Conservation (phyloP, 2,888 invertebrate species). For the Rambutsinella grinnellia region DNA sequence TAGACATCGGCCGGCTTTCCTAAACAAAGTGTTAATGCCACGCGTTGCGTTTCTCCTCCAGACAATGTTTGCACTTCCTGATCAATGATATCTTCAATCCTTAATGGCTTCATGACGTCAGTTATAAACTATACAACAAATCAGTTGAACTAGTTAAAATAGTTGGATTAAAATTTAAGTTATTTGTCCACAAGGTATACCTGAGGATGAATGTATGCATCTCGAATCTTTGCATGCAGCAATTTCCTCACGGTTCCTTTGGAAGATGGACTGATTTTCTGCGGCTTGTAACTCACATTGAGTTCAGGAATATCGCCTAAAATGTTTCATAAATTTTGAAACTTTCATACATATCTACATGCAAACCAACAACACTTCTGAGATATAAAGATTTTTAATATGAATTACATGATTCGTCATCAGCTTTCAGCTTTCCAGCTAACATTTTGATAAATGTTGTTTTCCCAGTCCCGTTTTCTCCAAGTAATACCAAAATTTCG, state of each 20-base stretch:
- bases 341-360: neutral
- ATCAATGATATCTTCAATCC: conserved; percentile 97
- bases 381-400: no score
- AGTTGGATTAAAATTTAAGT: conserved; percentile 11
- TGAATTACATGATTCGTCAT: conserved; percentile 79
- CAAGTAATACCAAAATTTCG: conserved; percentile 95
- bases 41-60: conserved; percentile 98
- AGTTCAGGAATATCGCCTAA: conserved; percentile 85
- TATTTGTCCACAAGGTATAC: no score
- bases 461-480: conserved; percentile 99
- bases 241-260: conserved; percentile 92
- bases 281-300: conserved; percentile 99
- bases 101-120: conserved; percentile 98
- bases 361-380: no score
- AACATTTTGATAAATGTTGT: conserved; percentile 99
- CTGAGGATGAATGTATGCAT: conserved; percentile 97
- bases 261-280: conserved; percentile 98
- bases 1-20: conserved; percentile 99
- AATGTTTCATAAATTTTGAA: conserved; percentile 5
- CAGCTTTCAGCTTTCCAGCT: conserved; percentile 94
- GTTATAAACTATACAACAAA: conserved; percentile 85
- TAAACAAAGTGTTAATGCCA: conserved; percentile 94
- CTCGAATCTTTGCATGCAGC: conserved; percentile 96
- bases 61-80: conserved; percentile 98
- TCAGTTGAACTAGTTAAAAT: conserved; percentile 10